A percentile compares a stretch with the other conserved stretches of the same genome.
These are phyloP conservation scores for Acheta domesticus DNA, from an alignment of 2,888 invertebrate species.

Conservation along the genomic window DNA sequence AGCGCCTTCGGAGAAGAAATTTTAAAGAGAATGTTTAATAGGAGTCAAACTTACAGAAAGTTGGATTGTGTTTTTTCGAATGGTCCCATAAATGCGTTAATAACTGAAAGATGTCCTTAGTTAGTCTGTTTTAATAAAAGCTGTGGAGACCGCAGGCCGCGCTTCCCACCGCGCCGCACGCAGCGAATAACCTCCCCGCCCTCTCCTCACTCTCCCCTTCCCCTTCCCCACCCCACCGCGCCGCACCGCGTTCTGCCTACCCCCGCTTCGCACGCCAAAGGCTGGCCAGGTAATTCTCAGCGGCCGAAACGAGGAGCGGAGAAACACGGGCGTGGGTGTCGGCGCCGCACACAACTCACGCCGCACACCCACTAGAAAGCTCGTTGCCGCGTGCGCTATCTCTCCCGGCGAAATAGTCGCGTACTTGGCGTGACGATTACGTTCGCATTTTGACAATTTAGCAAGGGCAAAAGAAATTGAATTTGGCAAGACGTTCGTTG, in stretches of 20 bases:
- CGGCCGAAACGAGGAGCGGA: not conserved
- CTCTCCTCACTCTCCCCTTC: not conserved
- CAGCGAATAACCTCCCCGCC: not conserved
- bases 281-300: not conserved
- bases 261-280: not conserved
- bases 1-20: not conserved
- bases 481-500: no score
- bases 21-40: constrained; percentile 18
- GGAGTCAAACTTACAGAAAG: constrained; percentile 6
- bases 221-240: not conserved
- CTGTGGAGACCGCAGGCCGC: not conserved
- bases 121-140: constrained; percentile 18
- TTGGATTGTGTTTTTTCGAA: constrained; percentile 18
- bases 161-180: constrained; percentile 3
- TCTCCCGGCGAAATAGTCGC: no score
- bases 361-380: no score
- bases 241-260: not conserved
- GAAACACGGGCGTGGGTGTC: no score
- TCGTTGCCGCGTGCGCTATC: no score
- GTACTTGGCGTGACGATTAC: no score
- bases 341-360: no score
- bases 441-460: no score
- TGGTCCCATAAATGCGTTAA: constrained; percentile 9
- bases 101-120: constrained; percentile 18
- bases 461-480: no score